These are phyloP conservation scores for Drosophila setifemur DNA, from an alignment of 1,140 invertebrate species.

Conservation along the genomic window DNA sequence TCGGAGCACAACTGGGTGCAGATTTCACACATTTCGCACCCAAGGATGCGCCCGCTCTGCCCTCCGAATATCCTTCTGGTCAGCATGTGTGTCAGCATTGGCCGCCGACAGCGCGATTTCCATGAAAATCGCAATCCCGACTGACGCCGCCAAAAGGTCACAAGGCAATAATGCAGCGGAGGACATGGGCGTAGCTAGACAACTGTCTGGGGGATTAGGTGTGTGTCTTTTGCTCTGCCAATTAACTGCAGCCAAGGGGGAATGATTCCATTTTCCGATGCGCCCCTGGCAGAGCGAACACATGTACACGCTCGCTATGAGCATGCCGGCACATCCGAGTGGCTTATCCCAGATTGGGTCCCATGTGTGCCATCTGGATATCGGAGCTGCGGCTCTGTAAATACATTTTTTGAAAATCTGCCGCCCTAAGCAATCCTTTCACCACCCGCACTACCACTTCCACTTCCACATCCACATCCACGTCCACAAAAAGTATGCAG, in stretches of 20 bases:
- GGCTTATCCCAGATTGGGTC: not conserved
- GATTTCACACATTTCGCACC: constrained; percentile 56
- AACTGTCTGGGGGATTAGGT: not conserved
- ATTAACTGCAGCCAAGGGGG: not conserved
- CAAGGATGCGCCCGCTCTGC: constrained; percentile 25
- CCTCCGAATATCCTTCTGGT: constrained; percentile 55
- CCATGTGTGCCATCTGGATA: constrained; percentile 22
- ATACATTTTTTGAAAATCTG: not conserved
- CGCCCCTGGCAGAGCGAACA: not conserved
- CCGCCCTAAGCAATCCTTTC: constrained; percentile 16
- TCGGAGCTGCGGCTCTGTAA: constrained; percentile 1
- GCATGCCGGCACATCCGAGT: too few relatives aligned
- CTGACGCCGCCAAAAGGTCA: constrained; percentile 65
- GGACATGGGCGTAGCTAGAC: constrained; percentile 5
- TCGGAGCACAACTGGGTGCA: constrained; percentile 10
- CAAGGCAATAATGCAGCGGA: not conserved
- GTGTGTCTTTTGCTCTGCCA: not conserved
- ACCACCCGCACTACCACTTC: constrained; percentile 24
- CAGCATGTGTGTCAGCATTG: constrained; percentile 59
- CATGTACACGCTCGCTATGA: not conserved
- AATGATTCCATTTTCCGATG: not conserved
- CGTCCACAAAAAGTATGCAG: not conserved
- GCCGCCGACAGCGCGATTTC: constrained; percentile 55
- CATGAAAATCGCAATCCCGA: constrained; percentile 73
- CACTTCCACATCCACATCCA: too few relatives aligned